These are phyloP conservation scores for Eufriesea mexicana DNA, from an alignment of 1,140 invertebrate genomes.

Conservation along the genomic window DNA sequence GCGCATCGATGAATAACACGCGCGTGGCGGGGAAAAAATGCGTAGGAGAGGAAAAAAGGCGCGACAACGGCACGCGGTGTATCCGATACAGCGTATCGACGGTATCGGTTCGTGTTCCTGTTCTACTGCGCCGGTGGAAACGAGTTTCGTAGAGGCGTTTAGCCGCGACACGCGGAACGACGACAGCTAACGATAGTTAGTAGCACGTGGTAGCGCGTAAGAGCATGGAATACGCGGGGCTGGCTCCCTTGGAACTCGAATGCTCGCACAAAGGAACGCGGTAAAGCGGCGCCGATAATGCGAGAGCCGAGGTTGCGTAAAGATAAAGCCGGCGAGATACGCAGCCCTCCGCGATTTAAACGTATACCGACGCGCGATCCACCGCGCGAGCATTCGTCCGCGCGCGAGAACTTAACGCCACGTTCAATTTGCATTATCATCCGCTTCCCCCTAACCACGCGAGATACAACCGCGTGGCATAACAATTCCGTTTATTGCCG, in stretches of 20 bases:
- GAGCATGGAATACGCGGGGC: neutral
- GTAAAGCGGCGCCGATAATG: slow-evolving; percentile 43
- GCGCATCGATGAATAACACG: neutral
- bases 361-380: neutral
- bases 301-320: slow-evolving; percentile 41
- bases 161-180: neutral
- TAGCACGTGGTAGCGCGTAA: slow-evolving; percentile 20
- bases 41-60: neutral
- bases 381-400: slow-evolving; percentile 5
- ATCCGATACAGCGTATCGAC: neutral
- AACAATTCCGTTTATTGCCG: slow-evolving; percentile 29
- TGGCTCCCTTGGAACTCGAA: slow-evolving; percentile 21
- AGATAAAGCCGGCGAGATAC: slow-evolving; percentile 47
- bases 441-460: slow-evolving; percentile 13
- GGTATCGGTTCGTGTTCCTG: neutral
- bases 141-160: slow-evolving; percentile 6
- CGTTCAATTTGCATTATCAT: slow-evolving; percentile 50
- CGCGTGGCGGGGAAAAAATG: neutral
- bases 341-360: slow-evolving; percentile 26
- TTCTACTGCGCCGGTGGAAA: neutral
- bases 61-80: too few species aligned
- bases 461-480: slow-evolving; percentile 5
- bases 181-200: slow-evolving; percentile 28
- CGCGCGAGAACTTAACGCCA: slow-evolving; percentile 33
- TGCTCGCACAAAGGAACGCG: slow-evolving; percentile 16